A percentile compares a stretch with the other conserved stretches of the same genome.
Evolutionary conservation across 2,113 vertebrate genomes (phyloP).

Genomic region (Sarotherodon lohbergeri): DNA sequence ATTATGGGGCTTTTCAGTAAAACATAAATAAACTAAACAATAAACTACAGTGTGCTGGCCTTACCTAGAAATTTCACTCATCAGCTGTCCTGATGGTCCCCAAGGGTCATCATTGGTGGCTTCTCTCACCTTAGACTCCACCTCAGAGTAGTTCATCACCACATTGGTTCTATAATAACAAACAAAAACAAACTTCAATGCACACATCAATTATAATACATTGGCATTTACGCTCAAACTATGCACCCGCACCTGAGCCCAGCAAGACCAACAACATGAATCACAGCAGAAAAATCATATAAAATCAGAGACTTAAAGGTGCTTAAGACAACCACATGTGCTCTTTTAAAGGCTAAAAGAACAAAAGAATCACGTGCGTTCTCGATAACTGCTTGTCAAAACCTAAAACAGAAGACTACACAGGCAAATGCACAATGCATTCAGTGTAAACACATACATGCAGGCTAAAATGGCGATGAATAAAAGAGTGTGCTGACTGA

Average conservation of each 20-base stretch:
- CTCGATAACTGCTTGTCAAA: not conserved
- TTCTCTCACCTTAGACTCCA: constrained; percentile 98
- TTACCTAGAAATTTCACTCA: constrained; percentile 97
- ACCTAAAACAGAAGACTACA: not conserved
- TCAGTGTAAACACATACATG: not conserved
- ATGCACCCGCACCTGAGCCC: not conserved
- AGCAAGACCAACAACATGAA: not conserved
- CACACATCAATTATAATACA: not conserved
- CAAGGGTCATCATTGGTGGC: constrained; percentile 98
- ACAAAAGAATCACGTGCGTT: not conserved
- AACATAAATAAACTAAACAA: not conserved
- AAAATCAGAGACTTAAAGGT: not conserved
- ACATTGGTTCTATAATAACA: constrained; percentile 85
- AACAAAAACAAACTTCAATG: not conserved
- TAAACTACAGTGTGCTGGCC: not conserved
- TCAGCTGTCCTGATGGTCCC: constrained; percentile 97
- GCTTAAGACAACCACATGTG: not conserved
- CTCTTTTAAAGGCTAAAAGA: not conserved
- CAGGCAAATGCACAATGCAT: not conserved
- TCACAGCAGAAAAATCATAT: not conserved
- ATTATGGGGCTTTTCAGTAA: not conserved
- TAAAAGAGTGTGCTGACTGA: not conserved
- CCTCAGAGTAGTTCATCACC: constrained; percentile 99
- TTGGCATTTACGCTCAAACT: not conserved
- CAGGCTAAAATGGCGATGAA: not conserved